phyloP scores from a whole-genome alignment of 2,888 invertebrate species.

The Euphydryas editha region DNA sequence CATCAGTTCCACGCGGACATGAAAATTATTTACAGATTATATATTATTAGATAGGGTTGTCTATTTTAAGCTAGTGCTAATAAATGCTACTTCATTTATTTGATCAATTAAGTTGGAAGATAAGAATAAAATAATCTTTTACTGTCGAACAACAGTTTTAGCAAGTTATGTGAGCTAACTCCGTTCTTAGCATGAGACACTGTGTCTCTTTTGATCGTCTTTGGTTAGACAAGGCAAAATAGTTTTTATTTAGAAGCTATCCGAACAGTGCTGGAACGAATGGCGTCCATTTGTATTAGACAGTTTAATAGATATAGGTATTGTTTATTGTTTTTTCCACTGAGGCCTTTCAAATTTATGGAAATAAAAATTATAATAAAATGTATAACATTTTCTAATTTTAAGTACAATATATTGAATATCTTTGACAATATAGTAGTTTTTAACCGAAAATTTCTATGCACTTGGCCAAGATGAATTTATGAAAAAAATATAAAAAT shows the following conservation, averaged over 20 bases:
- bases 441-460: not conserved
- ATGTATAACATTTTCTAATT: not conserved
- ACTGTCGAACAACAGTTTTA: conserved; percentile 2
- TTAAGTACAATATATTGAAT: not conserved
- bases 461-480: not conserved
- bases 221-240: conserved; percentile 23
- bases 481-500: no score
- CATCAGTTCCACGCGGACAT: no score
- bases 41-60: not conserved
- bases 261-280: conserved; percentile 22
- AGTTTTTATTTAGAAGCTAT: conserved; percentile 23
- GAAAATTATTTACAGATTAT: no score
- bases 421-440: not conserved
- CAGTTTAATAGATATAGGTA: conserved; percentile 28
- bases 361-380: not conserved
- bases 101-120: no score
- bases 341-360: not conserved
- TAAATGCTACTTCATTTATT: not conserved
- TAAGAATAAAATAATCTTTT: not conserved
- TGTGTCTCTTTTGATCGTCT: conserved; percentile 24
- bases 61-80: not conserved
- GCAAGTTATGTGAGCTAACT: conserved; percentile 14
- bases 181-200: conserved; percentile 22
- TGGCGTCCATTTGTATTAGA: conserved; percentile 21
- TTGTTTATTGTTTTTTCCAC: conserved; percentile 20